Evolutionary conservation across 2,888 invertebrate species (phyloP).

Genomic region (Caenorhabditis sp.): DNA sequence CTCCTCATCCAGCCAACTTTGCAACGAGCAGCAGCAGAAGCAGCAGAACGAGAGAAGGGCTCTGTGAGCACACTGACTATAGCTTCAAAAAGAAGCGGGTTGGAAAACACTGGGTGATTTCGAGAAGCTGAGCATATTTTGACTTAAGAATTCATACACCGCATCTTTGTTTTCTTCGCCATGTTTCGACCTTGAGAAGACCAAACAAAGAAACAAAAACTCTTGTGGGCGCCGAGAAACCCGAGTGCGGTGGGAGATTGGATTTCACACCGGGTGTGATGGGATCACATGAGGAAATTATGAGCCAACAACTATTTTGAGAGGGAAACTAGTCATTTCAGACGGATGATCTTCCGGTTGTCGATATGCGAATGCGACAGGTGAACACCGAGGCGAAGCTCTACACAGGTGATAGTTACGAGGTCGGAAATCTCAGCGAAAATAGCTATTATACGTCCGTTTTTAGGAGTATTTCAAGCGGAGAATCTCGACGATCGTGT

Average conservation of each 20-base stretch:
- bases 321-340: slow-evolving; percentile 45
- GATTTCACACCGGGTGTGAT: slow-evolving; percentile 27
- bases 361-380: slow-evolving; percentile 69
- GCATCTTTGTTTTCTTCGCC: slow-evolving; percentile 2
- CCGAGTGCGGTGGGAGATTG: slow-evolving; percentile 21
- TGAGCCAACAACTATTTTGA: slow-evolving; percentile 13
- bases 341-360: slow-evolving; percentile 61
- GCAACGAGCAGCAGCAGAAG: slow-evolving; percentile 1
- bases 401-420: slow-evolving; percentile 72
- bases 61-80: slow-evolving; percentile 9
- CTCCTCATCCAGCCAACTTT: no score
- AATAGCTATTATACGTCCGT: not conserved
- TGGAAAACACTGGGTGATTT: not conserved
- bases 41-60: not conserved
- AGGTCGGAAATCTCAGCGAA: slow-evolving; percentile 24
- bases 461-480: slow-evolving; percentile 75
- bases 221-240: slow-evolving; percentile 19
- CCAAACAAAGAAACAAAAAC: slow-evolving; percentile 5
- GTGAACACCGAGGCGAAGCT: slow-evolving; percentile 71
- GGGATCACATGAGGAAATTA: slow-evolving; percentile 19
- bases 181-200: not conserved
- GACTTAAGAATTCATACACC: not conserved
- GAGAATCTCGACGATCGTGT: slow-evolving; percentile 73
- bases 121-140: not conserved
- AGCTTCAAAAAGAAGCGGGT: slow-evolving; percentile 5